Percentiles rank a stretch among this genome's conserved stretches.
Evolutionary conservation across 2,888 invertebrate genomes (phyloP).

Genomic region (Bursaphelenchus okinawaensis): DNA sequence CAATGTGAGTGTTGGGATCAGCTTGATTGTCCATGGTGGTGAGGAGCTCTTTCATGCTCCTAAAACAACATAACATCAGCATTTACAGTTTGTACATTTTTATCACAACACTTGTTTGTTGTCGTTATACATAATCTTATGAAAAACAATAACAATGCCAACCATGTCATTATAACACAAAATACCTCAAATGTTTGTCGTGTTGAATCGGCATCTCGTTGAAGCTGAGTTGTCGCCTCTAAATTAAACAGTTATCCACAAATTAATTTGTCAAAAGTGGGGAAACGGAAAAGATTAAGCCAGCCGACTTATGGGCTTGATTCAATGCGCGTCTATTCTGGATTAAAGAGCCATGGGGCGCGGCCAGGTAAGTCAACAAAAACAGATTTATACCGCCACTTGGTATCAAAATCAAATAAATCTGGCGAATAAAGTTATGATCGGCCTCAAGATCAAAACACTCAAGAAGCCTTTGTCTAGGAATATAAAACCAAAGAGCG

Average conservation of each 20-base stretch:
- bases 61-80: slow-evolving; percentile 11
- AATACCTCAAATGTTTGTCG: slow-evolving; percentile 31
- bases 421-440: background rate
- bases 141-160: too few relatives aligned
- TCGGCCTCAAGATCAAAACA: background rate
- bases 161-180: background rate
- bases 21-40: slow-evolving; percentile 53
- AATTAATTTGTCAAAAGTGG: too few relatives aligned
- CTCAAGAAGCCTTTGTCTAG: background rate
- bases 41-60: slow-evolving; percentile 55
- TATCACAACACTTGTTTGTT: too few relatives aligned
- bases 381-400: background rate
- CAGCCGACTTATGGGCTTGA: background rate
- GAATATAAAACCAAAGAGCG: background rate
- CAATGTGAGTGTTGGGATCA: slow-evolving; percentile 51
- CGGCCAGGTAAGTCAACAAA: background rate
- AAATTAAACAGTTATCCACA: background rate
- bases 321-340: background rate
- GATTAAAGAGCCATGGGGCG: background rate
- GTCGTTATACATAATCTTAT: too few relatives aligned
- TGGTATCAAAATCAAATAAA: background rate
- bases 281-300: background rate
- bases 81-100: background rate
- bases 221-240: slow-evolving; percentile 23
- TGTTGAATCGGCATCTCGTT: slow-evolving; percentile 38